A percentile compares a stretch with the other conserved stretches of the same genome.
These are phyloP conservation scores for Apostichopus japonicus DNA, from an alignment of 35 echinoderm and acorn worm genomes.

Conservation along the genomic window DNA sequence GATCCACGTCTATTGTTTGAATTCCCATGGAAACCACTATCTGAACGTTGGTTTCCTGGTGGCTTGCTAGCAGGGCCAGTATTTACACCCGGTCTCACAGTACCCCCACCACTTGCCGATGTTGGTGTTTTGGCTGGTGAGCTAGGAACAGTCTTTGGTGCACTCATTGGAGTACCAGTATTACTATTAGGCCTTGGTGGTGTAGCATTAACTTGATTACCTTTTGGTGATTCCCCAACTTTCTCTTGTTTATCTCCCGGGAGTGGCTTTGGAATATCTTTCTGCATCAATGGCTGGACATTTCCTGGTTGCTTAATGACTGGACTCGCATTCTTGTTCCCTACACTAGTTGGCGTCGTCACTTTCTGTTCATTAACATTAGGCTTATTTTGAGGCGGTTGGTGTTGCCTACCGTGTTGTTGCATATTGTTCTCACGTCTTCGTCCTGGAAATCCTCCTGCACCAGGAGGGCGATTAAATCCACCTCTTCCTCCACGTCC, in stretches of 20 bases:
- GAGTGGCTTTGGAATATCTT: slow-evolving; percentile 13
- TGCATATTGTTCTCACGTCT: slow-evolving; percentile 21
- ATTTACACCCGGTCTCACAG: too few species aligned
- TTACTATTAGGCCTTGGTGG: background rate
- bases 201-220: background rate
- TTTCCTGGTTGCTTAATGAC: background rate
- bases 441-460: slow-evolving; percentile 2
- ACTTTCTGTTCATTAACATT: slow-evolving; percentile 39
- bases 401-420: slow-evolving; percentile 43
- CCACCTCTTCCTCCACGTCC: slow-evolving; percentile 53
- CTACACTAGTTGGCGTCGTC: background rate
- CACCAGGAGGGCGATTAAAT: slow-evolving; percentile 28
- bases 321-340: background rate
- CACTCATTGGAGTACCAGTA: background rate
- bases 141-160: background rate
- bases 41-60: background rate
- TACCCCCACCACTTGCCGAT: background rate
- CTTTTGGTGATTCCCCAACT: slow-evolving; percentile 6
- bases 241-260: background rate
- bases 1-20: background rate
- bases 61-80: background rate
- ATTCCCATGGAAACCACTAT: background rate
- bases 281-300: slow-evolving; percentile 36
- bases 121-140: background rate
- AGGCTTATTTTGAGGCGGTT: slow-evolving; percentile 34